Conservation (phyloP, 2,797 vertebrate genomes). For the Acanthopagrus latus region DNA sequence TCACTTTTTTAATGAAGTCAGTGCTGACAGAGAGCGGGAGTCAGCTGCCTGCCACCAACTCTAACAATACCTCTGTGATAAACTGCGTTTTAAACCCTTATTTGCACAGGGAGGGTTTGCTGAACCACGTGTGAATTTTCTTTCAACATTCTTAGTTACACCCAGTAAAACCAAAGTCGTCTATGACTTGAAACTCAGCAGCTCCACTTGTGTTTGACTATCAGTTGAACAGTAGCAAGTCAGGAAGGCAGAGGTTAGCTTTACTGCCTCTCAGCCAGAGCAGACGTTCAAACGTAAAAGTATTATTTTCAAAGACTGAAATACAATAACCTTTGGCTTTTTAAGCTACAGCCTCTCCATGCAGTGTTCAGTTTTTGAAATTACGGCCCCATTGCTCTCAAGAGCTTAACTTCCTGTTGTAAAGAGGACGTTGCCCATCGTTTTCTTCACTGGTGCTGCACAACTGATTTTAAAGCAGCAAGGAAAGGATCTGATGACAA, state of each 20-base stretch:
- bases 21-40: slow-evolving; percentile 12
- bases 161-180: slow-evolving; percentile 32
- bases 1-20: slow-evolving; percentile 1
- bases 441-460: slow-evolving; percentile 12
- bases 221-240: not conserved
- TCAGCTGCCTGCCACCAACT: slow-evolving; percentile 26
- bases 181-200: slow-evolving; percentile 1
- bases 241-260: not conserved
- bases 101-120: slow-evolving; percentile 48
- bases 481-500: not conserved
- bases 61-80: not conserved
- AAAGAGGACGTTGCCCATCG: not conserved
- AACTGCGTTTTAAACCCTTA: slow-evolving; percentile 21
- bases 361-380: slow-evolving; percentile 15
- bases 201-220: not conserved
- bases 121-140: slow-evolving; percentile 4
- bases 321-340: slow-evolving; percentile 7
- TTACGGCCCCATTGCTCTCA: slow-evolving; percentile 4
- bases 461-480: not conserved
- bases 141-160: slow-evolving; percentile 30
- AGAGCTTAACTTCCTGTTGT: slow-evolving; percentile 26
- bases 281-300: not conserved
- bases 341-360: not conserved
- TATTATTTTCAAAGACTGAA: not conserved
- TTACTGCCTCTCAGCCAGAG: not conserved